Base-by-base conservation (phyloP, 2,113 vertebrate species). In the Donacobius atricapilla region DNA sequence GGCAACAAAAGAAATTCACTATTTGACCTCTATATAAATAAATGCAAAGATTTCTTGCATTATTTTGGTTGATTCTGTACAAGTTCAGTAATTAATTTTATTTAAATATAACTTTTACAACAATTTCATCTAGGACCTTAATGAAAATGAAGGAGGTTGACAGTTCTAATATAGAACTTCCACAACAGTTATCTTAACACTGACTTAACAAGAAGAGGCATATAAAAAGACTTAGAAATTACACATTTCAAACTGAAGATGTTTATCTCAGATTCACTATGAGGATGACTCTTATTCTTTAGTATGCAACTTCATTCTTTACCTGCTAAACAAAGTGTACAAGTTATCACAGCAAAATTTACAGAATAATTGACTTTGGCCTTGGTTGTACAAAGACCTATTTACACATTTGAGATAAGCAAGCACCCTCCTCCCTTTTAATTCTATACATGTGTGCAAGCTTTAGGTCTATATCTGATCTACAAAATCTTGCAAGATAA, bases 111-210 rank as follows among this genome's bases (percentile, higher is more conserved):
- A 94, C 25, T 93, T 31, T 91, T 81, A 78, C 24, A 86, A 79
- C 48, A 61, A 65, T 87, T 80, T 83, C 64, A 63, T 73, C 57
- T 76, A 87, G 54, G 57, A 60, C 53, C 87, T 80, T 85, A 92
- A 90, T 83, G 92, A 94, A 94, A 93, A 94, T 31, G 84, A 72
- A 66, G 39, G 33, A 89, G 53, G 54, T 42, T 80, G 87, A 71
- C 68, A 96, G 96, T 96, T 98, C 96, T 97, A 98, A 96, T 90
- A 77, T 87, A 96, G 96, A 97, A 97, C 95, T 86, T 90, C 51
- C 58, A 90, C 44, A 92, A 90, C 35, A 73, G 47, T 83, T 86
- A 79, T 40, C 65, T 95, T 83, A 93, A 93, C 77, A 94, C 58
- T 65, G 48, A 83, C 65, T 84, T 70, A 79, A 83, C 54, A 79